Base-by-base conservation (phyloP, 2,888 invertebrate species). In the Torymus texanus region DNA sequence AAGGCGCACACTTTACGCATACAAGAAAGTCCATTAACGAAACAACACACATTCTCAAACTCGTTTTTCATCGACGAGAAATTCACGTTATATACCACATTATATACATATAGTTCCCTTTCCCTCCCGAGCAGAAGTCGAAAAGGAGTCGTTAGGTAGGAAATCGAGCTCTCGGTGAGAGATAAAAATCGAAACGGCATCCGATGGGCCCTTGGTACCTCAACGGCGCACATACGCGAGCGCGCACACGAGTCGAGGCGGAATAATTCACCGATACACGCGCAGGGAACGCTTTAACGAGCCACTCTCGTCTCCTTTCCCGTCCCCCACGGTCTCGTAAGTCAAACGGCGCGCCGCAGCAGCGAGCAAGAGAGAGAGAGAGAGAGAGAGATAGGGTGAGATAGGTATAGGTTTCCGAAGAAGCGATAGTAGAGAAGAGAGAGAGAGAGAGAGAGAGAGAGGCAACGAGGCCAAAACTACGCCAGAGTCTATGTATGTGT, bases 291-390 rank as follows among this genome's bases (percentile, higher is more conserved):
- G 67, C 29, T 79, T 74, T 74, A 74, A 74, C 74, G 78, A 79
- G 68, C 59, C n/a, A 62, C 65, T 71, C 16, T n/a, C 53, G 8
- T 65, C 18, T n/a, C 56, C 50, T 68, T 53, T 51, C 68, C 41
- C 29, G 63, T 55, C 61, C 75, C 79, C 71, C 41, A 58, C 61
- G 79, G 79, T 18, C 66, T 59, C 75, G 61, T 79, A 79, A 79
- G 79, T 79, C 79, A 79, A 72, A 74, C 21, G 41, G 41, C 41
- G 41, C 41, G 41, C 41, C 41, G 41, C 41, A 41, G 41, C 41
- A 41, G 41, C 41, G 41, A 41, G 41, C 41, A 41, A 41, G 41
- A 8, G 41, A 29, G 29, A 5, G 5, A 5, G 29, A 29, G 29
- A 41, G 41, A 41, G 41, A 41, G 41, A 41, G 41, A 41, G 41